phyloP scores from a whole-genome alignment of 2,888 invertebrate species.

The Microctonus aethiopoides region DNA sequence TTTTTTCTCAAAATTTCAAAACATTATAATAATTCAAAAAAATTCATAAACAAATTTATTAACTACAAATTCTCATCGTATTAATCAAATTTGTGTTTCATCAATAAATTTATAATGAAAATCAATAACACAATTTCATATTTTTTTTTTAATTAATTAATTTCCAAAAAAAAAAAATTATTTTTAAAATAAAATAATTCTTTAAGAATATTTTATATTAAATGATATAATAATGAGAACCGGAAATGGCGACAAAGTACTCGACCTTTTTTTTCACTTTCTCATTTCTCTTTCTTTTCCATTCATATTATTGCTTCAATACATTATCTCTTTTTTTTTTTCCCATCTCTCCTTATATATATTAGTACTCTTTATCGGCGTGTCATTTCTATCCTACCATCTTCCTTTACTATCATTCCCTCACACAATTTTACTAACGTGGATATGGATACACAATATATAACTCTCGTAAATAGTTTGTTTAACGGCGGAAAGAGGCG shows the following conservation, averaged over 20 bases:
- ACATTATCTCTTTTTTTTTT: background rate
- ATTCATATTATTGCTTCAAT: conserved; percentile 22
- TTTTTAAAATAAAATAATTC: background rate
- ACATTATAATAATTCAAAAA: no score
- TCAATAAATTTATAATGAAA: no score
- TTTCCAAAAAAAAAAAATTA: background rate
- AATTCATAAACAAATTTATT: no score
- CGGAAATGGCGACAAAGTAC: conserved; percentile 24
- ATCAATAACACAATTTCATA: no score
- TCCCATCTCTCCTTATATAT: background rate
- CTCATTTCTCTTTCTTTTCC: conserved; percentile 24
- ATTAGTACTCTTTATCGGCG: no score
- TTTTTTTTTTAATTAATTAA: background rate
- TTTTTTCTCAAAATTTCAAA: no score
- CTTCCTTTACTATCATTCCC: no score
- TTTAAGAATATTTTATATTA: background rate
- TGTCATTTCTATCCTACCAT: no score
- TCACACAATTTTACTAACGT: no score
- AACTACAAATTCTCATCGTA: no score
- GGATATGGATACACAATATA: background rate
- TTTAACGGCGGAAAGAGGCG: conserved; percentile 6
- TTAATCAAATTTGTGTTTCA: no score
- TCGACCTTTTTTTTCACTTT: conserved; percentile 29
- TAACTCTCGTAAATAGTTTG: background rate
- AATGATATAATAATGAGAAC: conserved; percentile 17